phyloP scores from a whole-genome alignment of 2,888 invertebrate species.

The Heliconius aoede region DNA sequence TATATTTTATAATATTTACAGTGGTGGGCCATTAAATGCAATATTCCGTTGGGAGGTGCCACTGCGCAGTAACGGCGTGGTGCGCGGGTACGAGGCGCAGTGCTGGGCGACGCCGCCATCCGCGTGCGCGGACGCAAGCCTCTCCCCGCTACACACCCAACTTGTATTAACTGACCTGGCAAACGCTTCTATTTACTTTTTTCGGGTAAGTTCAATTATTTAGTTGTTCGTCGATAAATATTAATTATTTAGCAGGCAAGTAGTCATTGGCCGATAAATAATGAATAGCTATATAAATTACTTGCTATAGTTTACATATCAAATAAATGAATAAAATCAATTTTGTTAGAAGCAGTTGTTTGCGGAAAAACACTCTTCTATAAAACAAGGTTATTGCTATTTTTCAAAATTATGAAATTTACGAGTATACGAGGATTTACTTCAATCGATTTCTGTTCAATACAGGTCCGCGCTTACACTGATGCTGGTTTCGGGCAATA shows the following conservation, averaged over 20 bases:
- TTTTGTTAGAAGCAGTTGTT: neutral
- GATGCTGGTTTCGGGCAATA: conserved; percentile 89
- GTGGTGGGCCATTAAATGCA: conserved; percentile 79
- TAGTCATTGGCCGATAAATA: neutral
- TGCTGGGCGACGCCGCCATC: conserved; percentile 86
- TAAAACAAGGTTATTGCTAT: neutral
- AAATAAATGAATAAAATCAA: neutral
- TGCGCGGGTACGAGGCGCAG: conserved; percentile 88
- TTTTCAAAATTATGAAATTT: neutral
- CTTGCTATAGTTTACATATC: too few species aligned
- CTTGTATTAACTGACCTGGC: conserved; percentile 83
- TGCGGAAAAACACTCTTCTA: neutral
- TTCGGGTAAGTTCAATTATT: conserved; percentile 78
- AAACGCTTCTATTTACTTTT: conserved; percentile 86
- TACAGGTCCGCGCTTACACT: conserved; percentile 91
- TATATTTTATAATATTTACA: conserved; percentile 45
- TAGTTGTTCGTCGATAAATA: neutral
- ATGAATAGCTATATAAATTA: neutral
- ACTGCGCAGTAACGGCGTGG: conserved; percentile 87
- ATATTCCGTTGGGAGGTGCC: conserved; percentile 93
- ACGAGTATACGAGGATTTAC: neutral
- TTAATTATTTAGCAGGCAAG: neutral
- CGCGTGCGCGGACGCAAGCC: conserved; percentile 80
- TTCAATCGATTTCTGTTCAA: neutral
- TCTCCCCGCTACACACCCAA: conserved; percentile 81